Evolutionary conservation across 1,140 invertebrate genomes (phyloP).

Genomic region (Potamilus streckersoni): DNA sequence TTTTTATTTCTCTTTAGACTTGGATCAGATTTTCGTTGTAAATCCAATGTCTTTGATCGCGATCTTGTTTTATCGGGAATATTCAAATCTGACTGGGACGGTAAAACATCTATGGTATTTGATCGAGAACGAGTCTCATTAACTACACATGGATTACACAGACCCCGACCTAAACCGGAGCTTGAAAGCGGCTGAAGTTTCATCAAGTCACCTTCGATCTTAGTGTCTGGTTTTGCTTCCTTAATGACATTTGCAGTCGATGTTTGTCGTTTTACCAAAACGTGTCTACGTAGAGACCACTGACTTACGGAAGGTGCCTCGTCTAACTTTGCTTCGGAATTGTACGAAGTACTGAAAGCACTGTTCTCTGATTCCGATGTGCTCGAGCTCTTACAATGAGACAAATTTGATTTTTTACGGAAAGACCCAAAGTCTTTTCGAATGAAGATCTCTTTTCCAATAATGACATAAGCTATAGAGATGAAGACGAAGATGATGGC

Average conservation of each 20-base stretch:
- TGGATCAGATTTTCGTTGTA: not conserved
- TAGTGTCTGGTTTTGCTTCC: no score
- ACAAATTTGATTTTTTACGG: not conserved
- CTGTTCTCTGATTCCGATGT: no score
- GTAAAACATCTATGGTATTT: no score
- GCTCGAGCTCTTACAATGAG: no score
- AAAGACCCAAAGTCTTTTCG: slow-evolving; percentile 1
- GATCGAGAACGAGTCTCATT: no score
- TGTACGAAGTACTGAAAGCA: not conserved
- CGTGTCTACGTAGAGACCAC: slow-evolving; percentile 5
- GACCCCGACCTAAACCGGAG: no score
- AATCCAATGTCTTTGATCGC: not conserved
- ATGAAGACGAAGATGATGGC: slow-evolving; percentile 12
- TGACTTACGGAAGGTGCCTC: slow-evolving; percentile 7
- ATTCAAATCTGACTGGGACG: no score
- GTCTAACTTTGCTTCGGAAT: not conserved
- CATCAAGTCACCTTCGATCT: no score
- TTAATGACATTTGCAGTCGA: no score
- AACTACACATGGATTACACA: no score
- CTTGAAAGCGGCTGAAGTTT: no score
- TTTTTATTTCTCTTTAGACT: slow-evolving; percentile 8
- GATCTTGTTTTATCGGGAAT: not conserved
- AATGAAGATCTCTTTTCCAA: slow-evolving; percentile 16
- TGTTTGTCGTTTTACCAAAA: not conserved
- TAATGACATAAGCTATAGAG: slow-evolving; percentile 14